phyloP scores from a whole-genome alignment of 2,888 invertebrate species.

The Tipula helvola region DNA sequence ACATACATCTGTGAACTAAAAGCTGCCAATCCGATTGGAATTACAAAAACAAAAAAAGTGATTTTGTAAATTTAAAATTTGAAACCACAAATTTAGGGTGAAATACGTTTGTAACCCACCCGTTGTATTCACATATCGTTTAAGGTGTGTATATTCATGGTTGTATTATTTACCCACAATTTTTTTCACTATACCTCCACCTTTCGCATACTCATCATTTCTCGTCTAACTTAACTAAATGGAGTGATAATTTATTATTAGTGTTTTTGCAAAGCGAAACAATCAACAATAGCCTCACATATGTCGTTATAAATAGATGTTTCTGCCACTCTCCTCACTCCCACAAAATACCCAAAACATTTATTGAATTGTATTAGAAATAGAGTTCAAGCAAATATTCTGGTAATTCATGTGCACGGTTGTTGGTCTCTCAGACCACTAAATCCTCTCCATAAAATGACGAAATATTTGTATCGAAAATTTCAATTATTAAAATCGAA shows the following conservation, averaged over 20 bases:
- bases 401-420: neutral
- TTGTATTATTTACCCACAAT: neutral
- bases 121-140: neutral
- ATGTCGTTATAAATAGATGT: neutral
- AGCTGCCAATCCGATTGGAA: too few relatives aligned
- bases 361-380: neutral
- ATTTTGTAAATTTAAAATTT: neutral
- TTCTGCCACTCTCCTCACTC: too few relatives aligned
- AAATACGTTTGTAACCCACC: too few relatives aligned
- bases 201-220: neutral
- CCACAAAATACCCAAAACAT: too few relatives aligned
- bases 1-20: neutral
- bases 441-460: neutral
- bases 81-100: too few relatives aligned
- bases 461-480: neutral
- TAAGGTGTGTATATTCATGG: neutral
- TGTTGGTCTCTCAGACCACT: neutral
- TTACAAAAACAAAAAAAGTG: neutral
- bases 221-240: neutral
- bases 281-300: neutral
- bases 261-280: neutral
- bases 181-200: neutral
- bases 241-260: neutral
- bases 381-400: neutral
- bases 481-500: neutral